A percentile compares a stretch with the other conserved stretches of the same genome.
Conservation (phyloP, 2,888 invertebrate species). For the Hypsopygia costalis region DNA sequence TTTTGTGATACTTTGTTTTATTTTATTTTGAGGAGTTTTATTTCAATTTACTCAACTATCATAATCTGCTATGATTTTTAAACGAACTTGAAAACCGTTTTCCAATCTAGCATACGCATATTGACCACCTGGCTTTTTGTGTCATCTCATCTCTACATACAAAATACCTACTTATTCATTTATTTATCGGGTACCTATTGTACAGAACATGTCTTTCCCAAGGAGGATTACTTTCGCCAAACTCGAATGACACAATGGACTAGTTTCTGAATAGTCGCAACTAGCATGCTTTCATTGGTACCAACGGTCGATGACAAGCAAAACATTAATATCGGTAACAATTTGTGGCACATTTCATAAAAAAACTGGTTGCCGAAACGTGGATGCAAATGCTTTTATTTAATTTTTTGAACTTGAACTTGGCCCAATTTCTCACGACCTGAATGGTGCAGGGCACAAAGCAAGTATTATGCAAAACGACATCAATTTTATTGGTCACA, state of each 20-base stretch:
- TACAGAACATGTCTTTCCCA: slow-evolving; percentile 9
- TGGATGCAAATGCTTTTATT: slow-evolving; percentile 14
- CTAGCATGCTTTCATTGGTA: neutral
- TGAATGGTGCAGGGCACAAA: slow-evolving; percentile 47
- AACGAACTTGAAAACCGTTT: no score
- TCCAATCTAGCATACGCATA: no score
- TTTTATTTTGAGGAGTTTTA: no score
- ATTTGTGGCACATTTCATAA: slow-evolving; percentile 41
- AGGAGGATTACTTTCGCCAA: slow-evolving; percentile 12
- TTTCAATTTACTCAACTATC: no score
- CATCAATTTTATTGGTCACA: slow-evolving; percentile 39
- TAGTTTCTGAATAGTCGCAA: slow-evolving; percentile 13
- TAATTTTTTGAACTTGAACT: slow-evolving; percentile 54
- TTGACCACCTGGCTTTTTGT: no score
- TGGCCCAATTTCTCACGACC: slow-evolving; percentile 72
- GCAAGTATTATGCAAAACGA: slow-evolving; percentile 48
- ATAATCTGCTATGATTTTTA: no score
- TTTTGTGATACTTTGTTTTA: no score
- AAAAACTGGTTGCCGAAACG: slow-evolving; percentile 43
- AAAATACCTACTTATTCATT: neutral
- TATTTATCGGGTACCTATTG: neutral
- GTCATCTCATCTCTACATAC: neutral
- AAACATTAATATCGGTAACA: slow-evolving; percentile 17
- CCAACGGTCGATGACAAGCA: no score
- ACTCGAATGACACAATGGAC: slow-evolving; percentile 15